Evolutionary conservation across 1,140 invertebrate species (phyloP).

Genomic region (Scaptomyza graminum): DNA sequence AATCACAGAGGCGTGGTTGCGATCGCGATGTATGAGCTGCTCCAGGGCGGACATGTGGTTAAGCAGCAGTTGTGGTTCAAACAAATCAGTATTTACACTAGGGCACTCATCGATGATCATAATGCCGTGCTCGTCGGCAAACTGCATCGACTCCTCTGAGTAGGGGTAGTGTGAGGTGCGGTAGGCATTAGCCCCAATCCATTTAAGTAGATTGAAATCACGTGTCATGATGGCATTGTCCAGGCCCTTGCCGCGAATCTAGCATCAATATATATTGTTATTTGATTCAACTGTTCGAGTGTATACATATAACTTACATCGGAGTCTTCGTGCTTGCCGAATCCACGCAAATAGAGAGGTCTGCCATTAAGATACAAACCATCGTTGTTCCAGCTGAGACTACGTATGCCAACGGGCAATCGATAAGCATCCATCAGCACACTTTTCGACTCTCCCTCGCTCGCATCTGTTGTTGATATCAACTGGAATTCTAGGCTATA

Average conservation of each 20-base stretch:
- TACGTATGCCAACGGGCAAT: slow-evolving; percentile 94
- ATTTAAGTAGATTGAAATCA: slow-evolving; percentile 97
- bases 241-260: slow-evolving; percentile 94
- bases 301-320: slow-evolving; percentile 86
- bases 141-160: slow-evolving; percentile 97
- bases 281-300: not conserved
- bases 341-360: slow-evolving; percentile 95
- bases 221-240: slow-evolving; percentile 94
- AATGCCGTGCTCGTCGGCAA: slow-evolving; percentile 96
- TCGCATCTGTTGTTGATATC: slow-evolving; percentile 1
- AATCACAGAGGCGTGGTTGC: slow-evolving; percentile 96
- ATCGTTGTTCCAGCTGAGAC: slow-evolving; percentile 89
- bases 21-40: slow-evolving; percentile 94
- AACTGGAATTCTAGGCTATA: slow-evolving; percentile 86
- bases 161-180: slow-evolving; percentile 99
- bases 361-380: slow-evolving; percentile 92
- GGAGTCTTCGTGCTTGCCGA: slow-evolving; percentile 97
- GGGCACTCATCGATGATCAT: slow-evolving; percentile 99
- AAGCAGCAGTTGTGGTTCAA: slow-evolving; percentile 85
- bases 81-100: slow-evolving; percentile 92
- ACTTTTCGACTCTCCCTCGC: slow-evolving; percentile 59
- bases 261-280: not conserved
- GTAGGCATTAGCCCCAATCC: slow-evolving; percentile 97
- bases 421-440: slow-evolving; percentile 90
- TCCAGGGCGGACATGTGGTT: slow-evolving; percentile 94